These are phyloP conservation scores for Palythoa grandis DNA, from an alignment of 92 coral and sea anemone species.

Conservation along the genomic window DNA sequence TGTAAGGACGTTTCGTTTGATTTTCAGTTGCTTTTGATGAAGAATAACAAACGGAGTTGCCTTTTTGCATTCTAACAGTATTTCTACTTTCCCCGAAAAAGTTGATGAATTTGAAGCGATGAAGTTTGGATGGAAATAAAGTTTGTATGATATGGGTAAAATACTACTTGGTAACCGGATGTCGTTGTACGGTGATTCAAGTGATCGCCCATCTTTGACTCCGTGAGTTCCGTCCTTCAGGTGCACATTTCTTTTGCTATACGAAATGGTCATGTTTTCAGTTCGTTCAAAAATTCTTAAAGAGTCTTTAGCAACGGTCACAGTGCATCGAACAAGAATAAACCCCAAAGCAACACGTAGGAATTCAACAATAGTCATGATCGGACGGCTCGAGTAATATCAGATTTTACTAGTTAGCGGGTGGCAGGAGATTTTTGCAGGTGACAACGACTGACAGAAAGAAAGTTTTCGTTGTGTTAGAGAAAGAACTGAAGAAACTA, in stretches of 20 bases:
- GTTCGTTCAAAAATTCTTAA: not conserved
- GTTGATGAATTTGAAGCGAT: constrained; percentile 48
- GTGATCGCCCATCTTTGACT: not conserved
- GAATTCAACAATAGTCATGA: not conserved
- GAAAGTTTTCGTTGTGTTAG: too few species aligned
- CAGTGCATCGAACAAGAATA: not conserved
- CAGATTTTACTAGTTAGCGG: not conserved
- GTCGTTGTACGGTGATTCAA: constrained; percentile 46
- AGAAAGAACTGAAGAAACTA: too few species aligned
- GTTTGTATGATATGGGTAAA: constrained; percentile 68
- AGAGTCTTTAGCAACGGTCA: not conserved
- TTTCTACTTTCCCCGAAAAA: constrained; percentile 69
- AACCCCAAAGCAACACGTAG: not conserved
- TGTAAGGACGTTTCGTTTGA: constrained; percentile 46
- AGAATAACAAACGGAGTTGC: constrained; percentile 68
- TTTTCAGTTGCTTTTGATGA: constrained; percentile 66
- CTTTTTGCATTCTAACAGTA: constrained; percentile 60
- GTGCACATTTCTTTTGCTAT: not conserved
- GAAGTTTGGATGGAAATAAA: constrained; percentile 77
- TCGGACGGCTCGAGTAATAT: not conserved
- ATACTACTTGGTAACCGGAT: constrained; percentile 83
- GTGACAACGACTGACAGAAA: not conserved
- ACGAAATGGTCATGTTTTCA: not conserved
- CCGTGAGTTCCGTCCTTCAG: not conserved
- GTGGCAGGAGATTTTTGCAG: not conserved